These are phyloP conservation scores for Drosophila bunnanda DNA, from an alignment of 2,888 invertebrate genomes.

Conservation along the genomic window DNA sequence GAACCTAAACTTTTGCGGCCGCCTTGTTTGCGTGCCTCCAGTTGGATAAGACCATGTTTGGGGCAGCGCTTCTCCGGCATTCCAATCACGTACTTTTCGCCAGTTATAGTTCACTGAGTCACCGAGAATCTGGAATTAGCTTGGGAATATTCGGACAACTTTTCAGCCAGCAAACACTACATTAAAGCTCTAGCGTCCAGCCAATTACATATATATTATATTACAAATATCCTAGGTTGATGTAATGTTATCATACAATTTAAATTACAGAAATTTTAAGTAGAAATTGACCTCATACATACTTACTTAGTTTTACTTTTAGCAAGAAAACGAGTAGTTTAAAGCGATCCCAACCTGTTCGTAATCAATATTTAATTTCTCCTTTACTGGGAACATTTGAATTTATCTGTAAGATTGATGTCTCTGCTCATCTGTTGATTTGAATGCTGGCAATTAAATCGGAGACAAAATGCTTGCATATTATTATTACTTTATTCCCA, in stretches of 20 bases:
- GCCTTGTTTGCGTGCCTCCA: conserved; percentile 27
- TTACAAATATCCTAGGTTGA: background rate
- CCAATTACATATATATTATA: background rate
- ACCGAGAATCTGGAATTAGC: conserved; percentile 29
- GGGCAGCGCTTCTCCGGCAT: conserved; percentile 29
- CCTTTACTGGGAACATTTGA: background rate
- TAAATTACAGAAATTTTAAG: too few relatives aligned
- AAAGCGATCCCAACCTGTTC: background rate
- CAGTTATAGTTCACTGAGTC: conserved; percentile 48
- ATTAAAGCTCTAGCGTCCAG: background rate
- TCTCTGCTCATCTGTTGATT: conserved; percentile 23
- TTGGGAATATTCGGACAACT: conserved; percentile 14
- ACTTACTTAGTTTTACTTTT: too few relatives aligned
- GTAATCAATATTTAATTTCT: conserved; percentile 4
- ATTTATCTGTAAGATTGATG: conserved; percentile 21
- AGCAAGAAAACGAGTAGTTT: background rate
- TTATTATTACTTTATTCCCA: conserved; percentile 12
- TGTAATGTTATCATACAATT: background rate
- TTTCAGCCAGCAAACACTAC: conserved; percentile 2
- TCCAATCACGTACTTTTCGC: conserved; percentile 58
- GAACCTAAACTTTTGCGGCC: conserved; percentile 18
- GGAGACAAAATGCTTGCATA: conserved; percentile 22
- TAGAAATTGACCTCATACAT: too few relatives aligned
- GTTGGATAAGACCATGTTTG: conserved; percentile 46
- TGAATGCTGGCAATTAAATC: conserved; percentile 25